A percentile compares a stretch with the other conserved stretches of the same genome.
phyloP scores from a whole-genome alignment of 2,888 invertebrate species.

The Luperina nickerlii region DNA sequence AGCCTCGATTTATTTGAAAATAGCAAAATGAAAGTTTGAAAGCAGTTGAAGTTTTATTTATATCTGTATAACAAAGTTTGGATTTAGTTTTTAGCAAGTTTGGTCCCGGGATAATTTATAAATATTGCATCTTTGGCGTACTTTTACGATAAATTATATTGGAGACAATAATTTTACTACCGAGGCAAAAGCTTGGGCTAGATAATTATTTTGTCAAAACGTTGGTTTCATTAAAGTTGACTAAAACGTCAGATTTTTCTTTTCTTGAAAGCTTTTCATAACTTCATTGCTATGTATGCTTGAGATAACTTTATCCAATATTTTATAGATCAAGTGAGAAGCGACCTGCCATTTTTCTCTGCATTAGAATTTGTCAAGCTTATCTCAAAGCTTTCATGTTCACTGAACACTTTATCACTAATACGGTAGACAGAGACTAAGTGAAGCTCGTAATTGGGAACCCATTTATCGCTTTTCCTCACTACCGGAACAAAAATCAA shows the following conservation, averaged over 20 bases:
- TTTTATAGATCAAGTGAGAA: not conserved
- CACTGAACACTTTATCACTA: not conserved
- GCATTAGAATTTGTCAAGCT: not conserved
- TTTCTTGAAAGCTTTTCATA: not conserved
- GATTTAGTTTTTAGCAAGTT: constrained; percentile 5
- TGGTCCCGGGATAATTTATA: not conserved
- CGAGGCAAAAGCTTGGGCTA: not conserved
- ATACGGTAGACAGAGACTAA: constrained; percentile 20
- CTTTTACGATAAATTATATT: not conserved
- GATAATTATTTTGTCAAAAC: not conserved
- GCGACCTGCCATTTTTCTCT: not conserved
- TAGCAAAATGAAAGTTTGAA: constrained; percentile 9
- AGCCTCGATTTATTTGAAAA: constrained; percentile 12
- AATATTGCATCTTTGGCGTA: not conserved
- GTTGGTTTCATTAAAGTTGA: not conserved
- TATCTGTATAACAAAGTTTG: not conserved
- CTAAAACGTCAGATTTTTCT: not conserved
- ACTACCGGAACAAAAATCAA: not conserved
- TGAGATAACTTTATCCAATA: not conserved
- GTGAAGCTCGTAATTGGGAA: not conserved
- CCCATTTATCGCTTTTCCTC: not conserved
- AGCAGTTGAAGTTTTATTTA: not conserved
- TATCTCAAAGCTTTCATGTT: constrained; percentile 2
- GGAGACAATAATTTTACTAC: not conserved
- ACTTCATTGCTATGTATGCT: not conserved